Evolutionary conservation across 2,113 vertebrate species (phyloP), one percentile per base, ranked within the genome.

Genomic region (Prionailurus bengalensis): DNA sequence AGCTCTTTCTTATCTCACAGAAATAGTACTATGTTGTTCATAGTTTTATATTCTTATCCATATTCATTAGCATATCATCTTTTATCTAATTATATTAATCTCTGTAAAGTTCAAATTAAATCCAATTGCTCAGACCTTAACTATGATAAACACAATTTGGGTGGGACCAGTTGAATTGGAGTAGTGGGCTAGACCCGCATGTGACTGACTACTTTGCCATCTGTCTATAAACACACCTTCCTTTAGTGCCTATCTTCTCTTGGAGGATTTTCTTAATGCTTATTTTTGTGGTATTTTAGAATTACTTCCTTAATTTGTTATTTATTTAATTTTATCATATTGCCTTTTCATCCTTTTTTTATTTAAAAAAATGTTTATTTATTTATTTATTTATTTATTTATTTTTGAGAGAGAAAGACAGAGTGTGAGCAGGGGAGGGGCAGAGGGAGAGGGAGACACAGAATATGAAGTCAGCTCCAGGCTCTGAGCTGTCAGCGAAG

Each of bases 271-370:
- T 76, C 53, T 70, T 65, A 84, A 89, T 58, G 29, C 7, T 68
- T 39, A 42, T 36, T 71, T 84, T 63, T 79, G 12, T 53, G 25
- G 10, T 42, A 12, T 63, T 74, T 70, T 55, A 29, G 39, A 2
- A 55, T 89, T 66, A 95, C 25, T 81, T 85, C 31, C 16, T 76
- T 66, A 70, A 85, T 71, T 91, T 71, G 13, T 76, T 81, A 91
- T 91, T 85, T 21, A 84, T 58, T 89, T 89, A 45, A 48, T 82
- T 89, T 93, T 3, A 7, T 29, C 15, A 51, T 61, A 42, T 39
- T 93, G 21, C 13, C 13, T 91, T 45, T 45, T 45, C 45, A 45
- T 45, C 45, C 9, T 45, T 45, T 45, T 45, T 45, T 45, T 45
- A 45, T 45, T 45, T 45, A 1, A 45, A 45, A 45, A 45, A 45